phyloP scores from a whole-genome alignment of 1,140 invertebrate genomes.

The Drosophila grimshawi region DNA sequence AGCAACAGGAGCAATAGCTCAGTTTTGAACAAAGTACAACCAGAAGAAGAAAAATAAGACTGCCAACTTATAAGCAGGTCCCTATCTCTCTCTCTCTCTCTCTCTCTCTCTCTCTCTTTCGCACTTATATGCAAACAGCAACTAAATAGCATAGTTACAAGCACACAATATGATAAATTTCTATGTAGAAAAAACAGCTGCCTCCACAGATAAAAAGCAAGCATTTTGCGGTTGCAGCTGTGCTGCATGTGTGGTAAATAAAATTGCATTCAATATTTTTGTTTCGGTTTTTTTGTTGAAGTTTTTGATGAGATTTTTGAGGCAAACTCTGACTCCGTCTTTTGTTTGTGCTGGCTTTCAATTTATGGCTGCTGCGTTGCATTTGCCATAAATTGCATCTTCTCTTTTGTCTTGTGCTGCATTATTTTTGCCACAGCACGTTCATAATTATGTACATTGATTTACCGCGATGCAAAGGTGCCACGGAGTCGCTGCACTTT shows the following conservation, averaged over 20 bases:
- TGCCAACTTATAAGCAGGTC: slow-evolving; percentile 48
- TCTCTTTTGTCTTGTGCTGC: slow-evolving; percentile 43
- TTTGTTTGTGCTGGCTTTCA: slow-evolving; percentile 66
- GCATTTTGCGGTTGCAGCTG: slow-evolving; percentile 41
- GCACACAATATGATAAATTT: slow-evolving; percentile 71
- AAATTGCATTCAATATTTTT: slow-evolving; percentile 82
- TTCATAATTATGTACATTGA: slow-evolving; percentile 65
- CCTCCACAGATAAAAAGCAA: slow-evolving; percentile 40
- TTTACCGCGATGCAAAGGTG: slow-evolving; percentile 10
- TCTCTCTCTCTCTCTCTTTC: slow-evolving; percentile 1
- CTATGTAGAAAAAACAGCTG: slow-evolving; percentile 45
- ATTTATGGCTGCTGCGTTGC: slow-evolving; percentile 65
- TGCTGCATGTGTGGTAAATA: slow-evolving; percentile 62
- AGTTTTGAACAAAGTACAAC: slow-evolving; percentile 26
- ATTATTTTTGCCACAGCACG: slow-evolving; percentile 43
- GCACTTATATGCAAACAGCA: slow-evolving; percentile 58
- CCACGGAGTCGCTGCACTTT: neutral
- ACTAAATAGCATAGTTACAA: slow-evolving; percentile 76
- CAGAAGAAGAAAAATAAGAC: slow-evolving; percentile 33
- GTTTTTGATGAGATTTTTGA: slow-evolving; percentile 72
- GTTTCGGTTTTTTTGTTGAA: slow-evolving; percentile 31
- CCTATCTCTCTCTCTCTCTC: neutral
- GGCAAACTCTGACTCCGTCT: slow-evolving; percentile 16
- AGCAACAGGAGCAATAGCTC: slow-evolving; percentile 8
- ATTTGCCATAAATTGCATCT: slow-evolving; percentile 62